A percentile compares a stretch with the other conserved stretches of the same genome.
Conservation (phyloP, 2,797 vertebrate species). For the Lophius americanus region DNA sequence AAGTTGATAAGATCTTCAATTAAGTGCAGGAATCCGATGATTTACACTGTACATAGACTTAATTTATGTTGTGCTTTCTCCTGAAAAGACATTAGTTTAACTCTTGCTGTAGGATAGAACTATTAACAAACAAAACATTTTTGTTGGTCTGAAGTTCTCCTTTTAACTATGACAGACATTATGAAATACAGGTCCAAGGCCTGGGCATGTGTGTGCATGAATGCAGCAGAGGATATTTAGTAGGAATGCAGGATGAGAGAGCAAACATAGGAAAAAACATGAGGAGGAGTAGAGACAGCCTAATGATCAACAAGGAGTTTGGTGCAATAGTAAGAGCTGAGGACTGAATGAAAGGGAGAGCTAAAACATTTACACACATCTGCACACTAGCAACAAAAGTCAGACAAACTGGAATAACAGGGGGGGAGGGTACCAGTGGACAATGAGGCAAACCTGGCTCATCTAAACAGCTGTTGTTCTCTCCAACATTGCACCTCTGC, state of each 20-base stretch:
- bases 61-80: too few relatives aligned
- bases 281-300: slow-evolving; percentile 19
- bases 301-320: slow-evolving; percentile 4
- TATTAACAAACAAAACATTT: background rate
- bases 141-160: slow-evolving; percentile 11
- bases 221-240: slow-evolving; percentile 27
- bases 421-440: slow-evolving; percentile 34
- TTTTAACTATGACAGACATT: slow-evolving; percentile 18
- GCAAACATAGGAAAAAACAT: slow-evolving; percentile 44
- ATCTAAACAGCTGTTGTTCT: slow-evolving; percentile 75
- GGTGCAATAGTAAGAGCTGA: slow-evolving; percentile 10
- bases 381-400: slow-evolving; percentile 20
- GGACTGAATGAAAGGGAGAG: slow-evolving; percentile 8
- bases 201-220: slow-evolving; percentile 6
- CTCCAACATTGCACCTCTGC: slow-evolving; percentile 74
- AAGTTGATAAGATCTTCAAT: background rate
- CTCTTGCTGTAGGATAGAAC: too few relatives aligned
- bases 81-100: too few relatives aligned
- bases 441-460: slow-evolving; percentile 65
- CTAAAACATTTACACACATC: background rate
- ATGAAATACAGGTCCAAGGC: slow-evolving; percentile 19
- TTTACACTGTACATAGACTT: too few relatives aligned
- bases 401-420: slow-evolving; percentile 25
- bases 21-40: too few relatives aligned
- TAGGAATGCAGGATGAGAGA: slow-evolving; percentile 33